Base-by-base conservation (phyloP, 2,113 vertebrate genomes). In the Sisor rabdophorus region DNA sequence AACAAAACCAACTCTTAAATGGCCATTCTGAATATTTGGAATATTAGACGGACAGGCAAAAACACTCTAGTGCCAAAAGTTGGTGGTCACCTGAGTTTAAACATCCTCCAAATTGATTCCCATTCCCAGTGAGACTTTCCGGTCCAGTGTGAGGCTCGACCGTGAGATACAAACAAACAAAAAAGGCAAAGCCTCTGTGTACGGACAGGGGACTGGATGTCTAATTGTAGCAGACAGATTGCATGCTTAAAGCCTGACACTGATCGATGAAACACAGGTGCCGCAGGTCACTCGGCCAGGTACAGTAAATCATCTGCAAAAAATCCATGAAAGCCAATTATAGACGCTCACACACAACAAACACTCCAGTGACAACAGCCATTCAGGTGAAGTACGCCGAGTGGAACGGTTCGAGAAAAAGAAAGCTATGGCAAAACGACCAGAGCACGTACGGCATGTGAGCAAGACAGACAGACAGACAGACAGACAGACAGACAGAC, bases 301-400 rank as follows among this genome's bases (percentile, higher is more conserved):
- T 76, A 79, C 80, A 68, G 74, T 82, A 76, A 76, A 76, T 82
- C 77, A 79, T 65, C 71, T 59, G 52, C 36, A 71, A 53, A 72
- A n/a, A 60, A 71, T 36, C 52, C 24, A 30, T 61, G 26, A 79
- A 78, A 82, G 64, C 30, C 73, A 82, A 76, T 76, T 73, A 82
- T 79, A 79, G 80, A 60, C 73, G 73, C 63, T 76, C 78, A 79
- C 53, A 55, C 63, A 65, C 67, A 60, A 76, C 59, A 65, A 71
- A 59, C 73, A 48, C 26, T 52, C 36, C 10, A 71, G 63, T 75
- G 67, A 71, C 76, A 78, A 3, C 54, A 13, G 22, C 71, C 59
- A 55, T 78, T 53, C 53, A 48, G 60, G 80, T 50, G 64, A 64
- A 59, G 61, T 12, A 24, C 55, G 59, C n/a, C 56, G 54, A n/a